These are phyloP conservation scores for Podarcis siculus DNA, from an alignment of 2,797 vertebrate genomes.

Conservation along the genomic window DNA sequence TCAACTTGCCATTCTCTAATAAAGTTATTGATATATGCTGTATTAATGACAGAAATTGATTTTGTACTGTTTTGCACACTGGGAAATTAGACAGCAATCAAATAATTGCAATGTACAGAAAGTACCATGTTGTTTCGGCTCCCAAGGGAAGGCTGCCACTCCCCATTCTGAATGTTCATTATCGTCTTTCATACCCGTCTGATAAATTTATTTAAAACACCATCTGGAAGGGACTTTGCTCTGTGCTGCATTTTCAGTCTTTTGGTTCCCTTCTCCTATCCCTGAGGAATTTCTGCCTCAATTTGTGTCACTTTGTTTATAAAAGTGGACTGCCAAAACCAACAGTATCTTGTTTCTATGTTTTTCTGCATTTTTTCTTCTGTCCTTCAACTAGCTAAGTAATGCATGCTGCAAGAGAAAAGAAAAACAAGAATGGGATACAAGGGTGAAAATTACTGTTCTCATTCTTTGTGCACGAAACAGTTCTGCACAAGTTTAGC, in stretches of 20 bases:
- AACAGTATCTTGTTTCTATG: constrained; percentile 40
- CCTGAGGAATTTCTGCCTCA: constrained; percentile 69
- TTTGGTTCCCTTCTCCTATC: constrained; percentile 57
- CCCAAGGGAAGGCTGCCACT: constrained; percentile 57
- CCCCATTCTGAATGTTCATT: constrained; percentile 70
- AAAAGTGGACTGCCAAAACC: constrained; percentile 63
- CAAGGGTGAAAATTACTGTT: constrained; percentile 40
- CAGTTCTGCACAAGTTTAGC: constrained; percentile 69
- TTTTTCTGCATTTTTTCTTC: constrained; percentile 14
- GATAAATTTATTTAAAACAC: constrained; percentile 80
- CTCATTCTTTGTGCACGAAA: constrained; percentile 34
- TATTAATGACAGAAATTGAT: constrained; percentile 23
- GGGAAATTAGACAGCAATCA: constrained; percentile 55
- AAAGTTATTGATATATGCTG: constrained; percentile 33
- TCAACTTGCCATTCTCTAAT: constrained; percentile 34
- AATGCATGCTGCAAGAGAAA: constrained; percentile 47
- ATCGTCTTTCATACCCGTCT: constrained; percentile 64
- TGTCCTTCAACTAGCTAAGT: constrained; percentile 40
- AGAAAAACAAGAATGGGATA: constrained; percentile 44
- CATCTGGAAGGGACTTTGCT: constrained; percentile 75
- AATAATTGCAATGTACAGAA: constrained; percentile 56
- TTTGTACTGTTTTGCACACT: constrained; percentile 30
- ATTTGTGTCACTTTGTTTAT: constrained; percentile 74
- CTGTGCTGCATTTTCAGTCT: constrained; percentile 59
- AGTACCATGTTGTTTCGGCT: constrained; percentile 47